Conservation (phyloP, 1,140 invertebrate species). For the Pachypeltis micranthus region DNA sequence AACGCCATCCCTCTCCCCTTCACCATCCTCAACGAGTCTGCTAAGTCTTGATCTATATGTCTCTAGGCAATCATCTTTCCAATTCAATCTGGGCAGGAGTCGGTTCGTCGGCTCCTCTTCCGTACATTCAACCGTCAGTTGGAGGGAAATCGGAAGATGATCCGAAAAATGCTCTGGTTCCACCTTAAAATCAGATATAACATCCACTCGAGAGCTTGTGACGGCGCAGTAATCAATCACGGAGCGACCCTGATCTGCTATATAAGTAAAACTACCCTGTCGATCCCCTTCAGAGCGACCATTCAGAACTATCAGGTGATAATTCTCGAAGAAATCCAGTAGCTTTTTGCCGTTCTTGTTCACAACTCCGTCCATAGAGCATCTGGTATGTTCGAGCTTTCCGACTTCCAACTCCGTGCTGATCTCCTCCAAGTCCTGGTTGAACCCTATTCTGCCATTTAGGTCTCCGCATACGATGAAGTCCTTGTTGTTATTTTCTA, state of each 20-base stretch:
- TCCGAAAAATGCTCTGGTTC: background rate
- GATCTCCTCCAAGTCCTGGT: too few species aligned
- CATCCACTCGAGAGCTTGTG: background rate
- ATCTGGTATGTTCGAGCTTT: background rate
- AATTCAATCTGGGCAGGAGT: background rate
- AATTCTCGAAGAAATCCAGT: background rate
- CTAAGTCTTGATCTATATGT: background rate
- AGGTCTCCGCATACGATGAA: too few species aligned
- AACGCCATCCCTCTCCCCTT: background rate
- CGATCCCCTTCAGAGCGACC: background rate
- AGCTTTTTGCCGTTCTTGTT: background rate
- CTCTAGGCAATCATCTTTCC: too few species aligned
- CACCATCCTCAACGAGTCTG: background rate
- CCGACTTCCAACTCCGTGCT: background rate
- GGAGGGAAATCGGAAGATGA: background rate
- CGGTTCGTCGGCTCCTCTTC: background rate
- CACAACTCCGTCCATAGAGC: background rate
- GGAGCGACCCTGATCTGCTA: background rate
- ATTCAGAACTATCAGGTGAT: background rate
- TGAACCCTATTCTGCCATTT: too few species aligned
- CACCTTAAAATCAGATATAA: background rate
- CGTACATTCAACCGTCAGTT: background rate
- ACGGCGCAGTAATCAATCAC: background rate
- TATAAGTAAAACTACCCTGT: background rate
- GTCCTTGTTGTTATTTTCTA: too few species aligned